Evolutionary conservation across 2,113 vertebrate genomes (phyloP), one percentile per base, ranked within the genome.

Genomic region (Merops nubicus): DNA sequence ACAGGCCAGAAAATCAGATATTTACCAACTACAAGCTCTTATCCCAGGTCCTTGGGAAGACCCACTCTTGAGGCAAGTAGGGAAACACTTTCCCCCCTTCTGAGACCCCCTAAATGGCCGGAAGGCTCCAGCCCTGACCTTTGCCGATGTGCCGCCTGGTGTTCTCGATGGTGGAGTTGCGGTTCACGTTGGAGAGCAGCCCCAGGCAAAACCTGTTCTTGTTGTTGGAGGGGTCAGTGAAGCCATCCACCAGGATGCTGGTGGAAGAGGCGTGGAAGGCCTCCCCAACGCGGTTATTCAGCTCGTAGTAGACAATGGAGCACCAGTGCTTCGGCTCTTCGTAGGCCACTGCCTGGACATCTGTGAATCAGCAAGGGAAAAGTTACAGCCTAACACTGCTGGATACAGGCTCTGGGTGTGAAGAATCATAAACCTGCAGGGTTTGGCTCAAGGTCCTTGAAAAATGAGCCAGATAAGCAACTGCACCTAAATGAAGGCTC

Each of bases 141-240:
- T 99, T 99, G 87, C 99, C 99, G 42, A 99, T 99, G 80, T 99
- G 99, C 94, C 99, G 98, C 95, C 99, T 98, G 1, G 99, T 99
- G 97, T 99, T 99, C 97, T 99, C 99, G 18, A 99, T 99, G 76
- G 99, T 99, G 83, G 99, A 99, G 98, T 99, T 99, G 96, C 99
- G 99, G 98, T 99, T 99, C 76, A 99, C 99, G 1, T 99, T 99
- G 31, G 99, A 99, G 51, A 99, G 98, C 93, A 99, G 98, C 96
- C 99, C 99, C 54, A 99, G 98, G 96, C 99, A 99, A 98, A 99
- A 99, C 29, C 99, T 98, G 98, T 99, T 99, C 97, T 99, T 99
- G 96, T 99, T 99, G 98, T 99, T 99, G 74, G 99, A 99, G 87
- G 99, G 99, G 96, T 99, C 99, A 9, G 99, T 99, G 98, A 99